These are phyloP conservation scores for Ardeotis arabs DNA, from an alignment of 2,113 vertebrate genomes.

Conservation along the genomic window DNA sequence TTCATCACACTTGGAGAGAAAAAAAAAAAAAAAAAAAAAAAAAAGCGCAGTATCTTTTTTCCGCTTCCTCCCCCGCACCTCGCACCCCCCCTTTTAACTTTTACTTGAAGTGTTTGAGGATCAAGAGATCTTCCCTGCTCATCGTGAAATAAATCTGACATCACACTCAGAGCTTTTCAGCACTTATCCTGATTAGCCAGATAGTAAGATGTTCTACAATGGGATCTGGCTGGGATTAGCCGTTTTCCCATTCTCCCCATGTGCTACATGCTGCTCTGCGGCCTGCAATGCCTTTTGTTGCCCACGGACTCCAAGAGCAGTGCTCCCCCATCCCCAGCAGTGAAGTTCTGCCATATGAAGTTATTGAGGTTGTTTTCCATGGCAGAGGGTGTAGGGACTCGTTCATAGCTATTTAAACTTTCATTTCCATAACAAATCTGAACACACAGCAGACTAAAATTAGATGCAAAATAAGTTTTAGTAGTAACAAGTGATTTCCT, in stretches of 20 bases:
- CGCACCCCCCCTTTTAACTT: conserved; percentile 68
- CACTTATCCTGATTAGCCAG: conserved; percentile 73
- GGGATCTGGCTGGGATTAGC: conserved; percentile 63
- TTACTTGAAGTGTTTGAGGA: conserved; percentile 72
- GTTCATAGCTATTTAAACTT: background rate
- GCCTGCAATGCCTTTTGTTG: background rate
- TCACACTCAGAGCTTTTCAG: conserved; percentile 68
- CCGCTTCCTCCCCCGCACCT: conserved; percentile 65
- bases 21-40: conserved; percentile 56
- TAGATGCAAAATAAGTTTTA: background rate
- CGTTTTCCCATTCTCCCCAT: background rate
- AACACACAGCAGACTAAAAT: background rate
- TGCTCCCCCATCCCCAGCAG: background rate
- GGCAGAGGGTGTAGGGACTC: background rate
- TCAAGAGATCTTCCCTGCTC: conserved; percentile 73
- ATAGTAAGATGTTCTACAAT: conserved; percentile 62
- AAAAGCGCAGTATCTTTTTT: conserved; percentile 72
- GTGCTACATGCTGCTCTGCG: background rate
- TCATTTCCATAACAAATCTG: background rate
- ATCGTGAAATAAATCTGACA: conserved; percentile 74
- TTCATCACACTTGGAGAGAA: conserved; percentile 61
- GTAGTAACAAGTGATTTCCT: background rate
- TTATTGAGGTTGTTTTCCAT: background rate
- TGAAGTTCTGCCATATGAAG: background rate
- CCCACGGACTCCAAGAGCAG: background rate